A percentile compares a stretch with the other conserved stretches of the same genome.
Conservation (phyloP, 2,797 vertebrate genomes). For the Protosalanx chinensis region DNA sequence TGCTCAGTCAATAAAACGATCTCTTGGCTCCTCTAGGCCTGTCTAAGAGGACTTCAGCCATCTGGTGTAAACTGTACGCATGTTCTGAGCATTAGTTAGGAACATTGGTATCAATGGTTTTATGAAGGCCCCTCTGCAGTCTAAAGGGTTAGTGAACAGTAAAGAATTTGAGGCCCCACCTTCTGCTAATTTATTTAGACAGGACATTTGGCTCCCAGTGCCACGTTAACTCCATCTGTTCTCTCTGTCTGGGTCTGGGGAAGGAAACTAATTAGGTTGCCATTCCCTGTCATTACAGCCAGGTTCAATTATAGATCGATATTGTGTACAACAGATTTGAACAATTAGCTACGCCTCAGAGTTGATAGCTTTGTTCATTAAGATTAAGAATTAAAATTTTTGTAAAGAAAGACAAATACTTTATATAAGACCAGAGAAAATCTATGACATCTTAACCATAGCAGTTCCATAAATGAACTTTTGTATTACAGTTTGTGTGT, state of each 20-base stretch:
- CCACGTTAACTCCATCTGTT: constrained; percentile 56
- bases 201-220: constrained; percentile 36
- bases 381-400: no score
- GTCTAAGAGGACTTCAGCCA: constrained; percentile 47
- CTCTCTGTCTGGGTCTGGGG: constrained; percentile 28
- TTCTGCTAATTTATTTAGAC: constrained; percentile 70
- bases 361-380: no score
- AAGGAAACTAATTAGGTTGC: constrained; percentile 46
- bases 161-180: constrained; percentile 51
- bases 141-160: constrained; percentile 46
- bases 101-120: constrained; percentile 64
- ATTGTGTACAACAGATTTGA: neutral
- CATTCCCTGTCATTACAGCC: constrained; percentile 47
- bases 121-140: constrained; percentile 47
- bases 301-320: constrained; percentile 45
- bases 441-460: no score
- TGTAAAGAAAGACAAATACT: no score
- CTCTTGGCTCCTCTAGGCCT: constrained; percentile 18
- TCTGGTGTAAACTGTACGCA: constrained; percentile 51
- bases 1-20: no score
- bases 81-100: constrained; percentile 20
- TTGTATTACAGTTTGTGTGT: no score
- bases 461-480: no score
- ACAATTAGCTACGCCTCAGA: no score
- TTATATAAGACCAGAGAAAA: no score